These are phyloP conservation scores for Abramis brama DNA, from an alignment of 2,113 vertebrate species.

Conservation along the genomic window DNA sequence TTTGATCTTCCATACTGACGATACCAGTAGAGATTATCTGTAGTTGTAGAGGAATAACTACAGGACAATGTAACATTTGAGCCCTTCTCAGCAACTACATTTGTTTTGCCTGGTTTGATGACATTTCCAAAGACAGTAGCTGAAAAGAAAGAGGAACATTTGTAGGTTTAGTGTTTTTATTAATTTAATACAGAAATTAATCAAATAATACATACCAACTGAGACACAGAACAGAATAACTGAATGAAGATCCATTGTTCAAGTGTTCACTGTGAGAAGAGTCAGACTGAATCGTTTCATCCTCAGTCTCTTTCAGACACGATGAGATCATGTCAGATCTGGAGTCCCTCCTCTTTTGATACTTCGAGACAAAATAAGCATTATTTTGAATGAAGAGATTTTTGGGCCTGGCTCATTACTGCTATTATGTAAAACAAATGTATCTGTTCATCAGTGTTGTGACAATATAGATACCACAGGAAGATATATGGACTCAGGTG, in stretches of 20 bases:
- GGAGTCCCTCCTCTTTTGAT: not conserved
- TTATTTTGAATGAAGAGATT: too few species aligned
- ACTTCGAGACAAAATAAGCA: not conserved
- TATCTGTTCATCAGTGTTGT: not conserved
- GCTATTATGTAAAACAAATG: not conserved
- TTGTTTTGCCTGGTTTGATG: not conserved
- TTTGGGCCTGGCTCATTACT: too few species aligned
- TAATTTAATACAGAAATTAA: too few species aligned
- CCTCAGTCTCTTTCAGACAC: too few species aligned
- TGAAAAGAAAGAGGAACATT: not conserved
- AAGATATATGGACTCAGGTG: too few species aligned
- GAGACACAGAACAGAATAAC: too few species aligned
- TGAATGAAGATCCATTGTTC: too few species aligned
- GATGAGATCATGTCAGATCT: not conserved
- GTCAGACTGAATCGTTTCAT: too few species aligned
- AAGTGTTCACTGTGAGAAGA: too few species aligned
- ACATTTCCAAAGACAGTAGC: not conserved
- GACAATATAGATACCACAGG: not conserved
- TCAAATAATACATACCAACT: too few species aligned
- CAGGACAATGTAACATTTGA: not conserved
- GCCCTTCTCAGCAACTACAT: not conserved
- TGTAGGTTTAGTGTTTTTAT: not conserved
- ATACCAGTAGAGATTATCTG: not conserved
- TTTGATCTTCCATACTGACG: not conserved
- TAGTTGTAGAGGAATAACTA: not conserved